A percentile compares a stretch with the other conserved stretches of the same genome.
phyloP scores from a whole-genome alignment of 1,140 invertebrate genomes.

The Brachionus angularis region DNA sequence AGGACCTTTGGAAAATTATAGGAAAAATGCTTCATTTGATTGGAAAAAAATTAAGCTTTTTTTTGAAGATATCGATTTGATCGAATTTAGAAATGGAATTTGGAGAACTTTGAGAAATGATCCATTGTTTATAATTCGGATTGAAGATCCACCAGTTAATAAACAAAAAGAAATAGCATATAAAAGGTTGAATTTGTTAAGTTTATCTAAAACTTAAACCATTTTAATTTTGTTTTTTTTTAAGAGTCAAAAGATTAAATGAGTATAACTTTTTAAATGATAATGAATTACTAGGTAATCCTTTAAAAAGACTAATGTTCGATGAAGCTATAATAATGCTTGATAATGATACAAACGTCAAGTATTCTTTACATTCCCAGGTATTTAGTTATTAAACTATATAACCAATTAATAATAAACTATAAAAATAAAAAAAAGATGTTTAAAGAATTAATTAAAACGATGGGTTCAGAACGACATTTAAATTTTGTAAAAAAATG shows the following conservation, averaged over 20 bases:
- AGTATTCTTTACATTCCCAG: slow-evolving; percentile 55
- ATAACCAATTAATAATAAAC: background rate
- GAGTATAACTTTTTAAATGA: slow-evolving; percentile 65
- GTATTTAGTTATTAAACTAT: background rate
- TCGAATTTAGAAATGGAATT: slow-evolving; percentile 62
- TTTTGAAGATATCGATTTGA: slow-evolving; percentile 66
- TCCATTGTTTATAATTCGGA: slow-evolving; percentile 67
- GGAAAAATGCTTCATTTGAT: slow-evolving; percentile 69
- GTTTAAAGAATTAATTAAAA: slow-evolving; percentile 51
- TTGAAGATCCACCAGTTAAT: background rate
- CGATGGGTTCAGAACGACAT: slow-evolving; percentile 70
- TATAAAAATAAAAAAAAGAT: slow-evolving; percentile 47
- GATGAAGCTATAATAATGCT: slow-evolving; percentile 64
- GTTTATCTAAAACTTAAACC: too few species aligned
- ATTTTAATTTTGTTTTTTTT: too few species aligned
- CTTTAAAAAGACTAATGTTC: slow-evolving; percentile 53
- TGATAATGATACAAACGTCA: slow-evolving; percentile 67
- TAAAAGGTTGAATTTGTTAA: too few species aligned
- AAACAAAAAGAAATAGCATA: background rate
- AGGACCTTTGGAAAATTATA: slow-evolving; percentile 70
- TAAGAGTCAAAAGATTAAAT: slow-evolving; percentile 63
- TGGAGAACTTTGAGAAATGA: slow-evolving; percentile 74
- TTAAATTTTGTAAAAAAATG: slow-evolving; percentile 67
- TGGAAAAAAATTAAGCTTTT: slow-evolving; percentile 73
- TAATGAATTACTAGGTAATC: slow-evolving; percentile 61